phyloP scores from a whole-genome alignment of 2,113 vertebrate species.

The Anser brachyrhynchus region DNA sequence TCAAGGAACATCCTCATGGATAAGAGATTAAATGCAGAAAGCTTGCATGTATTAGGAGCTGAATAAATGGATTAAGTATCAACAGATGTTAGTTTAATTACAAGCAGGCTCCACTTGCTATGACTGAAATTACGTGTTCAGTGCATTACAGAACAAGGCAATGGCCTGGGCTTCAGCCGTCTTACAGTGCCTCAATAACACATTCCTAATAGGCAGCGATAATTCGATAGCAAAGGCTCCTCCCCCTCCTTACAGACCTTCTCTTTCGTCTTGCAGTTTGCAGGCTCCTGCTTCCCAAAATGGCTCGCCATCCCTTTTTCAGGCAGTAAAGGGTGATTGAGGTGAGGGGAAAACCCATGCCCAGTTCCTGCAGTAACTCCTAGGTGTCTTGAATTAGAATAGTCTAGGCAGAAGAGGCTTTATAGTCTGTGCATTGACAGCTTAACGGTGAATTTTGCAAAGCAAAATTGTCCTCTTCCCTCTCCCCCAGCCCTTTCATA shows the following conservation, averaged over 20 bases:
- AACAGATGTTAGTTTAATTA: conserved; percentile 62
- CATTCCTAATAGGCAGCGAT: background rate
- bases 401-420: background rate
- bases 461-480: background rate
- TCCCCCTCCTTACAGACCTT: background rate
- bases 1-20: background rate
- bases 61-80: conserved; percentile 59
- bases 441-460: background rate
- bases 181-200: background rate
- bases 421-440: background rate
- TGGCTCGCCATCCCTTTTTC: background rate
- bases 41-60: conserved; percentile 25
- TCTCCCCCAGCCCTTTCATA: background rate
- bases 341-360: accelerated
- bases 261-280: background rate
- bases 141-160: background rate
- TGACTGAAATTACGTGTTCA: conserved; percentile 35
- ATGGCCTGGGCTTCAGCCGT: background rate
- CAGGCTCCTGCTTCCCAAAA: background rate
- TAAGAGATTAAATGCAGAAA: conserved; percentile 38
- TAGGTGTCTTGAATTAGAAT: background rate
- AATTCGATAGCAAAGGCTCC: background rate
- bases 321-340: background rate
- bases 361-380: background rate
- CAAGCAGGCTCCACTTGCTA: conserved; percentile 44